Evolutionary conservation across 2,888 invertebrate genomes (phyloP), one percentile per base, ranked within the genome.

Genomic region (Chloroclysta siterata): DNA sequence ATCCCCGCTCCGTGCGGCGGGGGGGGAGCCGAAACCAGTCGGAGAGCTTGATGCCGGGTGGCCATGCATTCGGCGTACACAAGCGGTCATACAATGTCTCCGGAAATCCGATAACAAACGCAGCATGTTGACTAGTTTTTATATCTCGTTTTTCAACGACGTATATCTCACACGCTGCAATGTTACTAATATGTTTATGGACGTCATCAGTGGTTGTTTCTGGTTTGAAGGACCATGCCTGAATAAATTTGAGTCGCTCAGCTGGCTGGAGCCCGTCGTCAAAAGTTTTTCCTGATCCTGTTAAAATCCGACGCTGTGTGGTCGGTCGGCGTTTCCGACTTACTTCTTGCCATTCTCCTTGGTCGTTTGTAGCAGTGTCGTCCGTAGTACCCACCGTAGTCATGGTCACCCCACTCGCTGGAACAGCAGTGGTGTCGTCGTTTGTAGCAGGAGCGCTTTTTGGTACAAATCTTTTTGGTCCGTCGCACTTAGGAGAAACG

Each of bases 11-110:
- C 22, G 10, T 11, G 53, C 62, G 59, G 59, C 28, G 28, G 28
- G 28, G 28, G 28, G 28, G 4, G 66, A 58, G 10, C 42, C 41
- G 65, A 66, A 62, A 65, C 62, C 65, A 65, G 41, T 65, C 55
- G 10, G 59, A 54, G 2, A 62, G 6, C 22, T 58, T 58, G 5
- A 61, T 33, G 33, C 65, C 56, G 3, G 33, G 54, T 44, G 65
- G 65, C 65, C 65, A 65, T 28, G 48, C 42, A 5, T 51, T 17
- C 10, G 65, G 54, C 7, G 53, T 17, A 6, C 33, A 61, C 13
- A 65, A 15, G 10, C 7, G 3, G 0, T 59, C 39, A 28, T 58
- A 52, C 15, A 58, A 10, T 0, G 44, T 22, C 14, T 52, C 58
- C 11, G 61, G 65, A 14, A 59, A 54, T 15, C 65, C 61, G 2